Conservation (phyloP, 2,888 invertebrate genomes). For the Nemurella pictetii region DNA sequence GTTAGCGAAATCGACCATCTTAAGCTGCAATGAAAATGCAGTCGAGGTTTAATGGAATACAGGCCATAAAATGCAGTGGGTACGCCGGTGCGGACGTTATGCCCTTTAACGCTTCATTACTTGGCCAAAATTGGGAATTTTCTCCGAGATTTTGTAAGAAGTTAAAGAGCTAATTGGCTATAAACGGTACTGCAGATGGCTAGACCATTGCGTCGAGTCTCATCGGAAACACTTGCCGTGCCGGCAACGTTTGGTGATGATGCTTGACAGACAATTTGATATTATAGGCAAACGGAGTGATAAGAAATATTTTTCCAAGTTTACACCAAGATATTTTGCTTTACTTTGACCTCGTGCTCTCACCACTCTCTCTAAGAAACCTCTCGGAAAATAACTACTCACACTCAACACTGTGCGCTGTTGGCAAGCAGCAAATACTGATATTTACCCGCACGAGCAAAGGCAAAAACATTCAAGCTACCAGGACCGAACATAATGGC, state of each 20-base stretch:
- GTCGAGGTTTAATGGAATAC: not conserved
- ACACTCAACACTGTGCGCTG: not conserved
- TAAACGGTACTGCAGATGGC: not conserved
- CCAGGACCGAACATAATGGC: not conserved
- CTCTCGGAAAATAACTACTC: not conserved
- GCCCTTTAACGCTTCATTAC: conserved; percentile 12
- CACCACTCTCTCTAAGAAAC: too few species aligned
- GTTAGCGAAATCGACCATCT: not conserved
- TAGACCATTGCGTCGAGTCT: not conserved
- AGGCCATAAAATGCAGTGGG: conserved; percentile 7
- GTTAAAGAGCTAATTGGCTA: not conserved
- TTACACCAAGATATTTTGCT: not conserved
- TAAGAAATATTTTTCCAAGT: not conserved
- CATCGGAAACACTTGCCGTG: too few species aligned
- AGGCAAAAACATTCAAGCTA: not conserved
- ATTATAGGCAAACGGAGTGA: not conserved
- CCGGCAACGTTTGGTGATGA: not conserved
- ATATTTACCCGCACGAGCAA: not conserved
- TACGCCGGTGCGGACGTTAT: not conserved
- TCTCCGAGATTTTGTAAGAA: conserved; percentile 4
- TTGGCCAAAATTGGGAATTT: not conserved
- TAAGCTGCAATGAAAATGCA: not conserved
- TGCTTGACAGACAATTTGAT: not conserved
- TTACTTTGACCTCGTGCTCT: not conserved
- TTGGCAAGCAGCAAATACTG: not conserved